A percentile compares a stretch with the other conserved stretches of the same genome.
Conservation (phyloP, 2,797 vertebrate species). For the Sebastes matsubarae region DNA sequence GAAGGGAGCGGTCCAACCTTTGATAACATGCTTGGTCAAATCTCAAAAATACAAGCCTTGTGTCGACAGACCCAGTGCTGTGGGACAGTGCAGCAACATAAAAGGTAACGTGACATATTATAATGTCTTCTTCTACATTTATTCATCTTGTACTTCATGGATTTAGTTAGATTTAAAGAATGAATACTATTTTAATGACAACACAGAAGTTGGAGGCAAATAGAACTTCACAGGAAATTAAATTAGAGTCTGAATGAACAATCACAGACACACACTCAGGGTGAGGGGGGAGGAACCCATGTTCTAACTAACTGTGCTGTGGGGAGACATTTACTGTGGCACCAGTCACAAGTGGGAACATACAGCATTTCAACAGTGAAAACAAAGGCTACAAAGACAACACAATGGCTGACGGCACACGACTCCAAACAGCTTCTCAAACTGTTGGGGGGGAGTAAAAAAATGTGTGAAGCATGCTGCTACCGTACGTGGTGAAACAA, state of each 20-base stretch:
- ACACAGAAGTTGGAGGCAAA: neutral
- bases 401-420: neutral
- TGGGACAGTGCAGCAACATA: neutral
- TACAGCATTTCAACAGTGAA: neutral
- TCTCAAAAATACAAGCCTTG: constrained; percentile 27
- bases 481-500: neutral
- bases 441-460: neutral
- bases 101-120: neutral
- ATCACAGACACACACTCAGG: neutral
- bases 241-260: constrained; percentile 26
- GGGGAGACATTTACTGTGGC: constrained; percentile 17
- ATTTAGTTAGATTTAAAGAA: neutral
- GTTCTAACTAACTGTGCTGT: constrained; percentile 29
- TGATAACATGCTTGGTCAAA: constrained; percentile 9
- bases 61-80: neutral
- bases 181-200: neutral
- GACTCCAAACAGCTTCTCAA: constrained; percentile 1
- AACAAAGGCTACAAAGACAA: constrained; percentile 7
- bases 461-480: constrained; percentile 38
- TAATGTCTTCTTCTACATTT: neutral
- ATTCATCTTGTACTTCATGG: neutral
- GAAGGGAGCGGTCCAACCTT: neutral
- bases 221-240: constrained; percentile 4
- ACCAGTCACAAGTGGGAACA: constrained; percentile 24
- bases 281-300: constrained; percentile 5